Conservation (phyloP, 1,140 invertebrate species). For the Ips typographus region DNA sequence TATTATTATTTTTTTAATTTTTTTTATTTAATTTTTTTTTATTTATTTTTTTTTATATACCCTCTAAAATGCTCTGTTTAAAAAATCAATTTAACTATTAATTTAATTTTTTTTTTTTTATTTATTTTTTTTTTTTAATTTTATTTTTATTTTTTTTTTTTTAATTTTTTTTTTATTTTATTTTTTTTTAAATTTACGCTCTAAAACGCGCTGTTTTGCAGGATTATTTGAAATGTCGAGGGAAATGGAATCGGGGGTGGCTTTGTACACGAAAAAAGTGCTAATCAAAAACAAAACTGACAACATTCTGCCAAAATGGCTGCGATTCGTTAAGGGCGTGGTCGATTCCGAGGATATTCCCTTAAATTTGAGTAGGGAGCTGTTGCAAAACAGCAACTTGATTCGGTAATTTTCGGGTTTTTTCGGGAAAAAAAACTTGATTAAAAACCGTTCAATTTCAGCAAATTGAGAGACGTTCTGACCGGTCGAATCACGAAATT, state of each 20-base stretch:
- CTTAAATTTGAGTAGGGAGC: slow-evolving; percentile 91
- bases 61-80: no score
- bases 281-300: slow-evolving; percentile 90
- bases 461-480: slow-evolving; percentile 82
- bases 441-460: slow-evolving; percentile 51
- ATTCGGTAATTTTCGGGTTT: slow-evolving; percentile 65
- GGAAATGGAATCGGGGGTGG: slow-evolving; percentile 77
- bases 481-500: slow-evolving; percentile 85
- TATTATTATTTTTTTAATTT: no score
- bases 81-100: no score
- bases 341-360: slow-evolving; percentile 99
- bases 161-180: no score
- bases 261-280: slow-evolving; percentile 86
- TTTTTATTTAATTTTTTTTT: no score
- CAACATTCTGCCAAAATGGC: slow-evolving; percentile 90
- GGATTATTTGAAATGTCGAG: slow-evolving; percentile 86
- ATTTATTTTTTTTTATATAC: no score
- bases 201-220: slow-evolving; percentile 32
- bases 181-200: no score
- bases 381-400: slow-evolving; percentile 90
- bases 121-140: no score
- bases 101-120: no score
- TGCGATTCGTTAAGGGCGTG: slow-evolving; percentile 93
- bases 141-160: no score
- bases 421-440: not conserved